phyloP scores from a whole-genome alignment of 2,888 invertebrate genomes.

The Cyrtodaria siliqua region DNA sequence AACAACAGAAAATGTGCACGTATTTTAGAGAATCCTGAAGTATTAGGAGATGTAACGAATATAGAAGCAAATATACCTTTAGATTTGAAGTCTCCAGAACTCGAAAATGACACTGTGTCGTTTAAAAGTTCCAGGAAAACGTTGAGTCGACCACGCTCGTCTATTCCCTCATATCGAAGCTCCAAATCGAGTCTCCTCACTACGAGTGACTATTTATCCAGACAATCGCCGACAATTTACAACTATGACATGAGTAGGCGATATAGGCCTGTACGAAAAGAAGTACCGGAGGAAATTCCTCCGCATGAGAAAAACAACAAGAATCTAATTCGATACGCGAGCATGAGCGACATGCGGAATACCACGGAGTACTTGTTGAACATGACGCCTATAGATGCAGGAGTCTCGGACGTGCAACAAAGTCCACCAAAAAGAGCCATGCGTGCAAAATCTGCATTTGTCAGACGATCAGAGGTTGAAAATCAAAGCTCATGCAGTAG shows the following conservation, averaged over 20 bases:
- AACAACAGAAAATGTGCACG: constrained; percentile 61
- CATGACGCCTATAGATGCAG: constrained; percentile 40
- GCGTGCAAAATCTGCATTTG: constrained; percentile 64
- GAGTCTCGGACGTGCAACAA: constrained; percentile 6
- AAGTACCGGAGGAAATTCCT: constrained; percentile 42
- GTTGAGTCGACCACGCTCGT: constrained; percentile 50
- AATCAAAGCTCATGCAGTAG: constrained; percentile 22
- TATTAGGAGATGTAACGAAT: constrained; percentile 24
- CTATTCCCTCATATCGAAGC: constrained; percentile 51
- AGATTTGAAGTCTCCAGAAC: constrained; percentile 51
- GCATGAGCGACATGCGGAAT: constrained; percentile 76
- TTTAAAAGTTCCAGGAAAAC: constrained; percentile 43
- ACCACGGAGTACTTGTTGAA: constrained; percentile 79
- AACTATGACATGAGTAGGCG: constrained; percentile 34
- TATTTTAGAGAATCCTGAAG: constrained; percentile 55
- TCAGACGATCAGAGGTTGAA: constrained; percentile 48
- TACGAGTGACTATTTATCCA: constrained; percentile 43
- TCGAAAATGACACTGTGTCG: constrained; percentile 36
- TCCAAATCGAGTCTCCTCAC: constrained; percentile 51
- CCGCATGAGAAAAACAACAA: constrained; percentile 70
- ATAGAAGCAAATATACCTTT: constrained; percentile 60
- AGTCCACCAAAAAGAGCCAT: constrained; percentile 39
- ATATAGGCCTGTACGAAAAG: constrained; percentile 28
- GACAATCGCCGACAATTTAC: constrained; percentile 55
- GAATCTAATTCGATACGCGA: constrained; percentile 73